Percentiles rank a stretch among this genome's conserved stretches.
These are phyloP conservation scores for Rhabdomys pumilio DNA, from an alignment of 2,797 vertebrate species.

Conservation along the genomic window DNA sequence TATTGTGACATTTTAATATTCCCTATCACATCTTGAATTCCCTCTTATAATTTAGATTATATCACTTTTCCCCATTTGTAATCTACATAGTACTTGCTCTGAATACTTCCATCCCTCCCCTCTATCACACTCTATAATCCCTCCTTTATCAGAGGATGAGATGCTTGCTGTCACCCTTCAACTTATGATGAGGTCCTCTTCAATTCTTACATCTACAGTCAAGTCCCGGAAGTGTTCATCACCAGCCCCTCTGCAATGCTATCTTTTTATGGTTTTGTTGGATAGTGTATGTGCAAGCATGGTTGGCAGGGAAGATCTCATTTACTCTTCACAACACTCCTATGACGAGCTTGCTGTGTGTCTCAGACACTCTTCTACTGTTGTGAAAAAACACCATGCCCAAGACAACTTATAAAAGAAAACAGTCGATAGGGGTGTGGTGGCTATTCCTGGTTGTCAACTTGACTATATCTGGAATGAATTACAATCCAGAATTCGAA, in stretches of 20 bases:
- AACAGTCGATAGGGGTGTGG: neutral
- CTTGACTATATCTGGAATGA: too few species aligned
- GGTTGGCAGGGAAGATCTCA: neutral
- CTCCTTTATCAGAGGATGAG: neutral
- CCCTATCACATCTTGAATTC: neutral
- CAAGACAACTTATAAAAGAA: neutral
- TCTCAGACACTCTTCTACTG: neutral
- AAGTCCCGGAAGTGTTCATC: neutral
- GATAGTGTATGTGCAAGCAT: neutral
- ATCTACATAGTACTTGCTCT: neutral
- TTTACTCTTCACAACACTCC: neutral
- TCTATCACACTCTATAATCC: neutral
- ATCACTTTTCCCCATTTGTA: neutral
- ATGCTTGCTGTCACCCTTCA: neutral
- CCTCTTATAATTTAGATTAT: slow-evolving; percentile 22
- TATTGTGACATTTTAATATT: slow-evolving; percentile 9
- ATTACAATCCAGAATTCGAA: too few species aligned
- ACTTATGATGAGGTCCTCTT: neutral
- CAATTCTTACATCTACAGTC: neutral
- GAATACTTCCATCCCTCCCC: neutral
- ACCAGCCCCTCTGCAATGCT: neutral
- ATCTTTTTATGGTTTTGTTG: neutral
- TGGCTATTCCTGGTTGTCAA: too few species aligned
- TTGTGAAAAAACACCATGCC: neutral
- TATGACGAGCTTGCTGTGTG: neutral